Percentiles rank a stretch among this genome's conserved stretches.
Conservation (phyloP, 2,888 invertebrate species). For the Caenorhabditis sp. region DNA sequence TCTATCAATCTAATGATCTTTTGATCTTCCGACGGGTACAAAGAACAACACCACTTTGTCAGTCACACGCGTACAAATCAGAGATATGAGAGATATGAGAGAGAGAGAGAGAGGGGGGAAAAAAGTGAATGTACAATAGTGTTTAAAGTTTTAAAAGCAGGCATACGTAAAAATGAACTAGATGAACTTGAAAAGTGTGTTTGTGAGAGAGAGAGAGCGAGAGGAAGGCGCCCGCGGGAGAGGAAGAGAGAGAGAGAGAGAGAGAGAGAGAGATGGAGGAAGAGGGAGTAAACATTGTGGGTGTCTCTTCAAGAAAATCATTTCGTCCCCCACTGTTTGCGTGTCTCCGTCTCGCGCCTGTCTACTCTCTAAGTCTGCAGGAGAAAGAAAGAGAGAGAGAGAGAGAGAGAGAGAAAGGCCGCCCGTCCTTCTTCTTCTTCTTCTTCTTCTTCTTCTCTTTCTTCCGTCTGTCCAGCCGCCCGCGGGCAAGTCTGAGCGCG, state of each 20-base stretch:
- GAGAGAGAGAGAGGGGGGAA: not conserved
- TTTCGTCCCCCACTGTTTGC: constrained; percentile 9
- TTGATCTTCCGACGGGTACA: no score
- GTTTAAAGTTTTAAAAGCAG: no score
- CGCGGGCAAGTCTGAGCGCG: no score
- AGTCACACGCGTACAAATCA: no score
- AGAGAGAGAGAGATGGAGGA: no score
- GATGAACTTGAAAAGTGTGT: constrained; percentile 38
- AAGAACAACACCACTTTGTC: no score
- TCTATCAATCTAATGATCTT: no score
- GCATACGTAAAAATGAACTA: not conserved
- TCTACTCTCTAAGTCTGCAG: constrained; percentile 15
- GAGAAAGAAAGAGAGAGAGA: constrained; percentile 8
- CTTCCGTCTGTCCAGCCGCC: not conserved
- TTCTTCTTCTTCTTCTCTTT: not conserved
- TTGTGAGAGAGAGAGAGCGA: no score
- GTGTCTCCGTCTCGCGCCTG: constrained; percentile 11
- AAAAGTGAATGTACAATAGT: not conserved
- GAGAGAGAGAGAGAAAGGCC: constrained; percentile 13
- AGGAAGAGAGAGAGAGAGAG: no score
- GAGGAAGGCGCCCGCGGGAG: no score
- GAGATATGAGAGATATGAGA: no score
- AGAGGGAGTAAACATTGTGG: constrained; percentile 24
- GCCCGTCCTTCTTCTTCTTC: constrained; percentile 14
- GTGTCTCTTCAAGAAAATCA: constrained; percentile 6